Base-by-base conservation (phyloP, 2,888 invertebrate species). In the Lochmaea crataegi region DNA sequence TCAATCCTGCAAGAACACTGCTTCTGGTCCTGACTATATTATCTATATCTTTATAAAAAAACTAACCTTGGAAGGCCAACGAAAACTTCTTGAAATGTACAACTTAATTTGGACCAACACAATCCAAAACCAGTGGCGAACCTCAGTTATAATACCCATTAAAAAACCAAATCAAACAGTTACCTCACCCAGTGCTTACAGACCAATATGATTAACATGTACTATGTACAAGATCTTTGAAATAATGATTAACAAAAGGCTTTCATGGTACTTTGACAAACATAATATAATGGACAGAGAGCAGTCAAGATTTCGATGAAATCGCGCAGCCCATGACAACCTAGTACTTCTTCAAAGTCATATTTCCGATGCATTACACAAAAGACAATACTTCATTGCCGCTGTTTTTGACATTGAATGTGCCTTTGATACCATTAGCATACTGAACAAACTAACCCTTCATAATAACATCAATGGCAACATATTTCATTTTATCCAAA, bases 121-220 rank as follows among this genome's bases (percentile, higher is more conserved):
- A 22, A 3, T 57, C 26, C 57, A 2, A 1, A 57, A 57, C 57
- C 18, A 26, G 26, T 57, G 57, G 26, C 57, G 22, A 57, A 22
- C 57, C 6, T 57, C 57, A 57, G 10, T 57, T 57, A 57, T 57
- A 57, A 57, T 57, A 57, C 57, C 57, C 26, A 57, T 57, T 57
- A 57, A 57, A 57, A 57, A 22, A 26, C 57, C 57, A 22, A 57
- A 57, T 26, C 26, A 22, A 26, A 22, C 26, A 26, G 26, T 26
- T 26, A 26, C 26, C 26, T 26, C 3, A 2, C 3, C 26, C 26
- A 26, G 26, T 26, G 3, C 57, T 57, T 22, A 22, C 26, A 22
- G 57, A 26, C 57, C 57, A 57, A 57, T 57, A 5, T 42, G 42
- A n/a, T n/a, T n/a, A n/a, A n/a, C n/a, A n/a, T n/a, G n/a, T n/a